Evolutionary conservation across 2,888 invertebrate genomes (phyloP).

Genomic region (Lasioglossum malachurum): DNA sequence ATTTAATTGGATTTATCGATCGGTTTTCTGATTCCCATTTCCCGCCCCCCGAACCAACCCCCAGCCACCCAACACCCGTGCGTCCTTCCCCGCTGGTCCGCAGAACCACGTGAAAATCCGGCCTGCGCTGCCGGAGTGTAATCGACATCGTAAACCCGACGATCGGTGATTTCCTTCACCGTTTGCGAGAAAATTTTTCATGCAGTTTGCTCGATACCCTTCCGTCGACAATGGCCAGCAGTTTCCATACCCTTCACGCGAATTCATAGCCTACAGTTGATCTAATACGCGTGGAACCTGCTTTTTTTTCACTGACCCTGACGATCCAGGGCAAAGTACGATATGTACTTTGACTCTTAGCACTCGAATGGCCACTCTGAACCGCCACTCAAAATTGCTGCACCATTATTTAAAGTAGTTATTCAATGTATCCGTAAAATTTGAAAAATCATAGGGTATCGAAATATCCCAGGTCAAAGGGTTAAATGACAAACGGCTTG

Average conservation of each 20-base stretch:
- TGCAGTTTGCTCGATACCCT: background rate
- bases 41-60: slow-evolving; percentile 56
- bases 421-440: too few species aligned
- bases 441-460: too few species aligned
- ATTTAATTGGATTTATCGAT: slow-evolving; percentile 84
- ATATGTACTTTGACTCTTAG: too few species aligned
- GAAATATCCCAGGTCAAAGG: too few species aligned
- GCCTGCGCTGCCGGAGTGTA: slow-evolving; percentile 45
- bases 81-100: slow-evolving; percentile 45
- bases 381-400: too few species aligned
- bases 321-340: background rate
- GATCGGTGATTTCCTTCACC: slow-evolving; percentile 59
- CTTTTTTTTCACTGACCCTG: background rate
- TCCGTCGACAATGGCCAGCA: background rate
- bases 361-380: too few species aligned
- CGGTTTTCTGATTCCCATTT: slow-evolving; percentile 80
- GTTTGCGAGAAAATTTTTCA: slow-evolving; percentile 29
- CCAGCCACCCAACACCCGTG: slow-evolving; percentile 7
- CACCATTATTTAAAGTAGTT: too few species aligned
- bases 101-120: slow-evolving; percentile 60
- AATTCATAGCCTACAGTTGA: background rate
- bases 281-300: background rate
- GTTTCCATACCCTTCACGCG: background rate
- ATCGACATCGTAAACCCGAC: slow-evolving; percentile 62
- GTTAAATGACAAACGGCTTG: too few species aligned